Evolutionary conservation across 1,140 invertebrate genomes (phyloP).

Genomic region (Drosophila suzukii): DNA sequence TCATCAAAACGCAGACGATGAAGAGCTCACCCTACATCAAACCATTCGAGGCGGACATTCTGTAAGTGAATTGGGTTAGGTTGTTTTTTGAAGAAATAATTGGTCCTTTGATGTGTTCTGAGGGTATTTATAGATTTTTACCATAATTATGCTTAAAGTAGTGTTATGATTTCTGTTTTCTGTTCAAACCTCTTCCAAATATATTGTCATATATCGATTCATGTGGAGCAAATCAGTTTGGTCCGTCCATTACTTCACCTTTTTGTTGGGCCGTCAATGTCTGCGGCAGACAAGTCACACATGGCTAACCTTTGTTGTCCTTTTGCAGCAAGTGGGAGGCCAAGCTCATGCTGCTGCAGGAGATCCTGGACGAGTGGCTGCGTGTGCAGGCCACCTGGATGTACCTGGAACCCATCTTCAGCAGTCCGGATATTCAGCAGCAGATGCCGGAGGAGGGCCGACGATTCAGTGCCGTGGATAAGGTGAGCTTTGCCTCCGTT

Average conservation of each 20-base stretch:
- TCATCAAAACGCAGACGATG: slow-evolving; percentile 99
- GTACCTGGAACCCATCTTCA: slow-evolving; percentile 98
- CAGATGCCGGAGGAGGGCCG: slow-evolving; percentile 96
- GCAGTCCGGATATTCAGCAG: slow-evolving; percentile 98
- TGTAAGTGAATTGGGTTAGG: slow-evolving; percentile 85
- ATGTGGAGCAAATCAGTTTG: neutral
- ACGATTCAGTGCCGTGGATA: slow-evolving; percentile 95
- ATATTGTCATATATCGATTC: slow-evolving; percentile 7
- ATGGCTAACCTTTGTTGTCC: slow-evolving; percentile 37
- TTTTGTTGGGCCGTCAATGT: slow-evolving; percentile 40
- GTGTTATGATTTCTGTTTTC: neutral
- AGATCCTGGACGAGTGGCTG: slow-evolving; percentile 98
- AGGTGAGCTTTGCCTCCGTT: slow-evolving; percentile 80
- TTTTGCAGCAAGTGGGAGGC: slow-evolving; percentile 88
- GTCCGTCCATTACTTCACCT: slow-evolving; percentile 1
- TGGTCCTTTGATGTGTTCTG: neutral
- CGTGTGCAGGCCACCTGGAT: slow-evolving; percentile 98
- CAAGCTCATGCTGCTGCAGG: slow-evolving; percentile 91
- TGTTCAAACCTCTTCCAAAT: neutral
- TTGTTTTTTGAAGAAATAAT: neutral
- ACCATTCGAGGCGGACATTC: slow-evolving; percentile 93
- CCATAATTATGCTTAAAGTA: neutral
- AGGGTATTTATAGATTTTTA: neutral
- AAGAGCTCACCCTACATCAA: slow-evolving; percentile 98
- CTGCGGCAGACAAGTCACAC: slow-evolving; percentile 26